phyloP scores from a whole-genome alignment of 2,888 invertebrate species.

The Plemyria rubiginata region DNA sequence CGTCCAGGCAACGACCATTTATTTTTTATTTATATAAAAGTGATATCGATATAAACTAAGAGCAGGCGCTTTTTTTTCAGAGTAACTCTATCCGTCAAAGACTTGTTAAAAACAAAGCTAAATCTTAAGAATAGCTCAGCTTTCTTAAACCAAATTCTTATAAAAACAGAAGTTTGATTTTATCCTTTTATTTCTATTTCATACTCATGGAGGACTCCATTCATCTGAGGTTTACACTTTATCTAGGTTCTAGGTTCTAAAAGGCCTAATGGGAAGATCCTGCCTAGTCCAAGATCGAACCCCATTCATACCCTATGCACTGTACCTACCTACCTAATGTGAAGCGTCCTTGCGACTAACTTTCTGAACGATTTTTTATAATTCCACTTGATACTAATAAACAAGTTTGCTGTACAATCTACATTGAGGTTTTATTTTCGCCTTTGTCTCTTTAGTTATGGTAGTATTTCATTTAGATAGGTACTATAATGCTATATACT shows the following conservation, averaged over 20 bases:
- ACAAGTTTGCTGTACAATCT: conserved; percentile 44
- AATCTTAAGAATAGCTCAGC: no score
- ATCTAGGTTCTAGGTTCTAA: no score
- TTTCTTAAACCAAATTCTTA: no score
- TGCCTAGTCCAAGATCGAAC: neutral
- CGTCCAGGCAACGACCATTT: no score
- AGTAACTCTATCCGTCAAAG: no score
- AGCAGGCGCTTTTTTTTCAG: no score
- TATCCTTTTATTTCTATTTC: no score
- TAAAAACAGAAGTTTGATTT: conserved; percentile 15
- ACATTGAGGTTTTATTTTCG: conserved; percentile 33
- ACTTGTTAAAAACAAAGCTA: no score
- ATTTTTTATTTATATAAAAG: no score
- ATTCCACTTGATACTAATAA: conserved; percentile 42
- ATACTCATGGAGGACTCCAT: neutral
- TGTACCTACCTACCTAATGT: conserved; percentile 23
- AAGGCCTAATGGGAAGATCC: conserved; percentile 1
- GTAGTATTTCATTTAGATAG: neutral
- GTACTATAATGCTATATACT: neutral
- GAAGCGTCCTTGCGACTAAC: conserved; percentile 34
- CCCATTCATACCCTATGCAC: conserved; percentile 3
- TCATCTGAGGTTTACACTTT: neutral
- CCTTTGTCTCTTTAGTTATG: neutral
- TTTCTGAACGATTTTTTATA: conserved; percentile 41
- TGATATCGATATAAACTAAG: no score